Evolutionary conservation across 2,113 vertebrate species (phyloP), one percentile per base, ranked within the genome.

Genomic region (Laticauda colubrina): DNA sequence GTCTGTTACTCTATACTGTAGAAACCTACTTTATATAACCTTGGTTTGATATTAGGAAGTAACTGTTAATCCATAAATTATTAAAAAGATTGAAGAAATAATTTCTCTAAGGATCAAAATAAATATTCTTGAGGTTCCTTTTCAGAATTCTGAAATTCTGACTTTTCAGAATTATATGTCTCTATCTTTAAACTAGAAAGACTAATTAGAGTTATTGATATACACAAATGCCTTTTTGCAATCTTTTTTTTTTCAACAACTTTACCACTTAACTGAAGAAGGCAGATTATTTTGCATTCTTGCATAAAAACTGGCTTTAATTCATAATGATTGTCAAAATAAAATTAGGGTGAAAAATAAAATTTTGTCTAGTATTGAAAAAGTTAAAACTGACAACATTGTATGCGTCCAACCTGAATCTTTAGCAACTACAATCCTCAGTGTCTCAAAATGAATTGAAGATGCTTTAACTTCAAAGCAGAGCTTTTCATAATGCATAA

Each of bases 111-210:
- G 89, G 81, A 92, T 29, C 43, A 93, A 92, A 92, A 93, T 51
- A 93, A 94, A 21, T 26, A 43, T 43, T 81, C 18, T 43, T 81
- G 6, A 39, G 69, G 15, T 18, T 21, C 90, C 56, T 64, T 93
- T 91, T 85, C 24, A 26, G 24, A 61, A 61, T 61, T 61, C 9
- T 61, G 59, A 61, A 61, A 61, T 61, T 61, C 5, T 95, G 21
- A 23, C 85, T 4, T 43, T 94, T 94, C 91, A 91, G 34, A 91
- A 39, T 90, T 55, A 23, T 81, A 4, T 5, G 6, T 93, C 20
- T 92, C 93, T 94, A 89, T 55, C 39, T 69, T 89, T 93, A 93
- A 87, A 93, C 4, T 90, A 23, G 90, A 24, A 95, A 2, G 6
- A 92, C 12, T 88, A 90, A 92, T 86, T 26, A 85, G 64, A 75